Conservation (phyloP, 2,797 vertebrate species). For the Eulemur rubriventer region DNA sequence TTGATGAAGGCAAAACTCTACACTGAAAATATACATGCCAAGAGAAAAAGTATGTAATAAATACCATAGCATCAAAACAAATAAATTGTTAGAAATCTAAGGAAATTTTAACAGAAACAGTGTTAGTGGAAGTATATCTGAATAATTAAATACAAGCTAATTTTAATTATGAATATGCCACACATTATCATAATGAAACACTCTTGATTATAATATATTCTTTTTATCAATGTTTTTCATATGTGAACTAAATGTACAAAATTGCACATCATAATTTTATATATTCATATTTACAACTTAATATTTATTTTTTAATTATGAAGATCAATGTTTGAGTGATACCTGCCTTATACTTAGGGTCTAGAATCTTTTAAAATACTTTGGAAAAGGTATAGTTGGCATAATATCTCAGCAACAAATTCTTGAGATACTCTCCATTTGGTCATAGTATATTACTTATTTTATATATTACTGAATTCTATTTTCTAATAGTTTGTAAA, state of each 20-base stretch:
- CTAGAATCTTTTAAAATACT: background rate
- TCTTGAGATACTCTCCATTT: background rate
- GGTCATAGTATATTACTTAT: background rate
- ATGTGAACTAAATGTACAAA: background rate
- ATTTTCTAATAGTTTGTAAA: background rate
- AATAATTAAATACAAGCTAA: background rate
- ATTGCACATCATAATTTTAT: background rate
- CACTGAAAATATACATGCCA: background rate
- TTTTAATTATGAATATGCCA: background rate
- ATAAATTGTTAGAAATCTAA: background rate
- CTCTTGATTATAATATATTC: background rate
- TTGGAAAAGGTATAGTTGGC: background rate
- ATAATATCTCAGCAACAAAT: background rate
- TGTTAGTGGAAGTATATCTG: background rate
- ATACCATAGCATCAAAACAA: background rate
- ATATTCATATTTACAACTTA: background rate
- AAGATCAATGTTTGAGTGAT: background rate
- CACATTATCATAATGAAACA: background rate
- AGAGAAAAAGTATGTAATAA: background rate
- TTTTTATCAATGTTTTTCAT: background rate
- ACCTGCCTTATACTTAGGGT: background rate
- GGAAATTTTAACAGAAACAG: background rate
- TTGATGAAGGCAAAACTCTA: background rate
- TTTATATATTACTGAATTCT: background rate
- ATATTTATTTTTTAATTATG: background rate